Evolutionary conservation across 1,140 invertebrate species (phyloP), one percentile per base, ranked within the genome.

Genomic region (Chionoecetes opilio): DNA sequence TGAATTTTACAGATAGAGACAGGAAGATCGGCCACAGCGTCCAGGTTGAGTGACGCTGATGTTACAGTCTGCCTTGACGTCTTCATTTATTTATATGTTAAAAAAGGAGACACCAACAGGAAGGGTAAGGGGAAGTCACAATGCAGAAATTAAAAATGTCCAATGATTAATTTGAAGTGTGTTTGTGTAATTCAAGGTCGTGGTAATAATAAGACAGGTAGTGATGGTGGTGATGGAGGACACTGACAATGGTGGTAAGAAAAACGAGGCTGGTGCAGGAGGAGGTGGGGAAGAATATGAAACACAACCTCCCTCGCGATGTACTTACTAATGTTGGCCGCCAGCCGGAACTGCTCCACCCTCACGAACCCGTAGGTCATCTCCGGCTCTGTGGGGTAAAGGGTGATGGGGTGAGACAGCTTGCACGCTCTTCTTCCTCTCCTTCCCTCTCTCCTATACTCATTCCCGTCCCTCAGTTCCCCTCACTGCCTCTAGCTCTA

Each of bases 331-430:
- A 82, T 21, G 85, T 92, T 92, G 29, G 94, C 94, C 21, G 94
- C 94, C 82, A 82, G 11, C 3, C 94, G 82, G 89, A 95, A 95
- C 85, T 95, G 94, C 5, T 53, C 94, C 46, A 95, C 94, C 53
- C 91, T 53, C 31, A 95, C 94, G 82, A 92, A 95, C 14, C 94
- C 94, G 31, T 95, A 95, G 31, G 90, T 46, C 94, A 95, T 95
- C 21, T 95, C 90, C 37, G 94, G 94, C 34, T 95, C 94, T 95
- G 94, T 82, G 26, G 63, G 53, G 21, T 21, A 29, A 41, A 41
- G 37, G 26, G 75, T 26, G 75, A 46, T 31, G 46, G 34, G 85
- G 32, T 38, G 32, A 35, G 32, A 37, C 0, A 11, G 37, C 32
- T 34, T 8, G 14, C n/a, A 34, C 53, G 41, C 90, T 91, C 32